phyloP scores from a whole-genome alignment of 1,140 invertebrate genomes.

The Rhynchophorus ferrugineus region DNA sequence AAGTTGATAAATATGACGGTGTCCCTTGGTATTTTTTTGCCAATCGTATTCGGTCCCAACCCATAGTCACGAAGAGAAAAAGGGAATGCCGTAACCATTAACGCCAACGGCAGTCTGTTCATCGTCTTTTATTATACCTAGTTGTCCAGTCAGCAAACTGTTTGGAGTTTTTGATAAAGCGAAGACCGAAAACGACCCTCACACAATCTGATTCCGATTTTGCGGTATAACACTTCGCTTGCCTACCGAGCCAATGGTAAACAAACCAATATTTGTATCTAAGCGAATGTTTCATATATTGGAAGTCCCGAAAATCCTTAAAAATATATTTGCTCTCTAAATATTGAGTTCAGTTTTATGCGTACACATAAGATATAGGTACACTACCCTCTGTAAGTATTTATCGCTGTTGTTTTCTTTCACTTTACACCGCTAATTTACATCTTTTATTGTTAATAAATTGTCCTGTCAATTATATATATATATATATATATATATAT shows the following conservation, averaged over 20 bases:
- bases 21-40: constrained; percentile 1
- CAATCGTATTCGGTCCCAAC: neutral
- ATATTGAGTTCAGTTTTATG: neutral
- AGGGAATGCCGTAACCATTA: constrained; percentile 12
- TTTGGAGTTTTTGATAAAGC: constrained; percentile 24
- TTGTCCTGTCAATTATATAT: too few relatives aligned
- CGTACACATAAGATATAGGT: too few relatives aligned
- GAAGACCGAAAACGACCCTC: constrained; percentile 18
- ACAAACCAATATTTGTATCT: constrained; percentile 13
- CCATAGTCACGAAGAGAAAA: constrained; percentile 8
- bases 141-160: constrained; percentile 23
- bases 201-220: constrained; percentile 20
- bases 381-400: too few relatives aligned
- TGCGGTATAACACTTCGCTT: constrained; percentile 15
- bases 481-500: too few relatives aligned
- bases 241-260: constrained; percentile 8
- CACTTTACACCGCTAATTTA: too few relatives aligned
- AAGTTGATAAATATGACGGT: constrained; percentile 1
- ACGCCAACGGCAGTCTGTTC: constrained; percentile 13
- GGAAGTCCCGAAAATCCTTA: neutral
- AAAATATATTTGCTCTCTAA: neutral
- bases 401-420: too few relatives aligned
- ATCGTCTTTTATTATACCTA: constrained; percentile 22
- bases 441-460: too few relatives aligned
- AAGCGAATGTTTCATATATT: neutral